These are phyloP conservation scores for Bettongia penicillata DNA, from an alignment of 2,113 vertebrate species.

Conservation along the genomic window DNA sequence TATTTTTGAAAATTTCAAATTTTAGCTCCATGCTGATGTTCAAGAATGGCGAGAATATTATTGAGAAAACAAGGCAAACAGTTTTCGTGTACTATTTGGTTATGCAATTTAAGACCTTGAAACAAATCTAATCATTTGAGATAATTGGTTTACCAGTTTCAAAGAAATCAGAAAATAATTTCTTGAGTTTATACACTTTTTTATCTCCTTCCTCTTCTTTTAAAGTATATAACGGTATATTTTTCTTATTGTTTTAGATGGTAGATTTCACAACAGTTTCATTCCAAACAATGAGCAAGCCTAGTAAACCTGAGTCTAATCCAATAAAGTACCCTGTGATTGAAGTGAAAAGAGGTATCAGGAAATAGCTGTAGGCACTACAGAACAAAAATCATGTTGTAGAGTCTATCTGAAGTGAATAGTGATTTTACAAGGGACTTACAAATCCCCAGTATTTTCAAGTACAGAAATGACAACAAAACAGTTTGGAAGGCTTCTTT, in stretches of 20 bases:
- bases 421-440: background rate
- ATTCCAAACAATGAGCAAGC: constrained; percentile 38
- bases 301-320: background rate
- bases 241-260: constrained; percentile 26
- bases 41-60: background rate
- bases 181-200: background rate
- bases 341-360: background rate
- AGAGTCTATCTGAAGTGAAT: background rate
- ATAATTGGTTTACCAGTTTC: background rate
- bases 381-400: background rate
- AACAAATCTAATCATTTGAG: background rate
- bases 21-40: background rate
- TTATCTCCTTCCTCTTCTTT: background rate
- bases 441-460: background rate
- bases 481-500: constrained; percentile 16
- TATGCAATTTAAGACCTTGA: background rate
- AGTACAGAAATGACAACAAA: constrained; percentile 23
- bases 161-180: background rate
- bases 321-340: background rate
- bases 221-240: background rate
- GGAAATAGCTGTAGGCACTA: background rate
- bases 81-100: background rate
- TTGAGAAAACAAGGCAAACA: background rate
- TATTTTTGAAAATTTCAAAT: background rate
- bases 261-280: background rate